A percentile compares a stretch with the other conserved stretches of the same genome.
phyloP scores from a whole-genome alignment of 2,113 vertebrate species.

The Neoarius graeffei region DNA sequence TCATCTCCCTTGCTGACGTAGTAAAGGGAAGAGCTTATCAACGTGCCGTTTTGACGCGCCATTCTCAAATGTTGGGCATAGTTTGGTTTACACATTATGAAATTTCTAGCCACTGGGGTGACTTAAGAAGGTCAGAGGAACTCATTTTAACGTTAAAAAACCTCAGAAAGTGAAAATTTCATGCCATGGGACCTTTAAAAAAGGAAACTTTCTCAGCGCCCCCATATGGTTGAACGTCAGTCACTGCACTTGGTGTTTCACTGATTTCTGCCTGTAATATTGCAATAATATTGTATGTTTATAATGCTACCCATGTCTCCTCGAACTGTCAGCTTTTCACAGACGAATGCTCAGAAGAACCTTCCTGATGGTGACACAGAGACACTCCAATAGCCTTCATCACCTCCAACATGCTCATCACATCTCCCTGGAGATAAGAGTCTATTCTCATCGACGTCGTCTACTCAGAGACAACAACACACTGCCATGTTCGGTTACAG shows the following conservation, averaged over 20 bases:
- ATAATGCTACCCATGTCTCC: neutral
- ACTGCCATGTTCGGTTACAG: neutral
- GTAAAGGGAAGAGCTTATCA: too few relatives aligned
- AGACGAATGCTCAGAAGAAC: neutral
- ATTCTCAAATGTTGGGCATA: too few relatives aligned
- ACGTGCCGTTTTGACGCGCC: too few relatives aligned
- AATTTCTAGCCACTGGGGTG: too few relatives aligned
- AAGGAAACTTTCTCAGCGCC: neutral
- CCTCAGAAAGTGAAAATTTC: too few relatives aligned
- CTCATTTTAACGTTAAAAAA: too few relatives aligned
- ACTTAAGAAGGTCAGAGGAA: too few relatives aligned
- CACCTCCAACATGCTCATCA: neutral
- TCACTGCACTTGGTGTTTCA: neutral
- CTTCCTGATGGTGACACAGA: neutral
- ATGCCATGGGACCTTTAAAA: too few relatives aligned
- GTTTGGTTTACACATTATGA: too few relatives aligned
- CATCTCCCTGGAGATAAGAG: constrained; percentile 10
- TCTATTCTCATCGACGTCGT: neutral
- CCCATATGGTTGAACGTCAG: neutral
- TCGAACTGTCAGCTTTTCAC: neutral
- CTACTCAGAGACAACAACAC: neutral
- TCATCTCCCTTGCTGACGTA: too few relatives aligned
- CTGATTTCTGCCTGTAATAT: neutral
- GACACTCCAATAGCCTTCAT: constrained; percentile 2
- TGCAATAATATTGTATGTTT: neutral